phyloP scores from a whole-genome alignment of 2,888 invertebrate genomes.

The Drosophila mayaguana region DNA sequence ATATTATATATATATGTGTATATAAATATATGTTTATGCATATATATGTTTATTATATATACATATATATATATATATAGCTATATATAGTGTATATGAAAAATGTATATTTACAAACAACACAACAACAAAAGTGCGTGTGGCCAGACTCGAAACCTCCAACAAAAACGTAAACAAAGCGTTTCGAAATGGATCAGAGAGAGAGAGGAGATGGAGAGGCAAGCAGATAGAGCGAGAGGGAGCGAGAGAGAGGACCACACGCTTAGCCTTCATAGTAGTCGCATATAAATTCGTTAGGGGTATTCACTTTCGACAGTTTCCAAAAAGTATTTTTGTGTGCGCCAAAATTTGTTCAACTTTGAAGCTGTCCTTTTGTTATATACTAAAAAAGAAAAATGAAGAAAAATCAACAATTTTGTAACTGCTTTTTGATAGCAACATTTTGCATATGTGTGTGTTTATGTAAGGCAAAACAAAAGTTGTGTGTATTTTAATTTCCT shows the following conservation, averaged over 20 bases:
- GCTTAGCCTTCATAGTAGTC: constrained; percentile 48
- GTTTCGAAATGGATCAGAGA: constrained; percentile 15
- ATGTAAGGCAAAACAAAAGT: background rate
- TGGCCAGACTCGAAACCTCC: constrained; percentile 8
- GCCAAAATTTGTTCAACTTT: constrained; percentile 35
- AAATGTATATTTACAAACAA: constrained; percentile 72
- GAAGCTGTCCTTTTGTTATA: constrained; percentile 33
- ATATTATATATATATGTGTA: constrained; percentile 19
- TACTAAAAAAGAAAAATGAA: constrained; percentile 20
- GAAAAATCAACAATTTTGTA: constrained; percentile 22
- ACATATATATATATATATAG: constrained; percentile 22
- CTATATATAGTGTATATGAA: constrained; percentile 60
- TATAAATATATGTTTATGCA: constrained; percentile 29
- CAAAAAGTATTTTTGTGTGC: constrained; percentile 29
- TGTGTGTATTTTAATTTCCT: constrained; percentile 6
- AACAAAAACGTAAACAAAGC: background rate
- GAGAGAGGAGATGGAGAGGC: background rate
- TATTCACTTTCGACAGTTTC: constrained; percentile 45
- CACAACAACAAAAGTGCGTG: constrained; percentile 25
- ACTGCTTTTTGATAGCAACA: constrained; percentile 27
- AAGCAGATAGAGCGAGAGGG: background rate
- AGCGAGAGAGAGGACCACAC: constrained; percentile 30
- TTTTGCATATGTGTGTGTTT: constrained; percentile 29
- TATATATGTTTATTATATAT: constrained; percentile 20
- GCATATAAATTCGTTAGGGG: constrained; percentile 46